Base-by-base conservation (phyloP, 1,140 invertebrate species). In the Tetramorium parvispinum region DNA sequence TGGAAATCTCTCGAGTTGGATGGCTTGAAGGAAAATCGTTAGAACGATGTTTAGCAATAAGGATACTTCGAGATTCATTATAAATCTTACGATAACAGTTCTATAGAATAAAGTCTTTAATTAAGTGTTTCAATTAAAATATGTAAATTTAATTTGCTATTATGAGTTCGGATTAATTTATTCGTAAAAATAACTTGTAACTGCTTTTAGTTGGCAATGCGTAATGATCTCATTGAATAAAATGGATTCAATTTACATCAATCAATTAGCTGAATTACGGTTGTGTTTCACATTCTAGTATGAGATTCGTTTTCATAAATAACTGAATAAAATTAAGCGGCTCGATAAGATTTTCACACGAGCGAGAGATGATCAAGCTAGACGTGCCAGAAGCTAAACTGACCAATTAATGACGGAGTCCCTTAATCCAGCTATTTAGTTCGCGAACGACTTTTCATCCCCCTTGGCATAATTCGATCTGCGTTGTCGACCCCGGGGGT, bases 361-460 rank as follows among this genome's bases (percentile, higher is more conserved):
- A 49, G 49, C 40, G 27, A 86, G 49, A 51, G 43, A 89, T 13
- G 66, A 57, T 78, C 61, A 49, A 32, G 32, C 32, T 32, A 32
- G 32, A 81, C 73, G 66, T 43, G 83, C 24, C 40, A 27, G 32
- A 73, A 66, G 40, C 37, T 18, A 76, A 85, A 87, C 85, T 88
- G 89, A 78, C 83, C 91, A 91, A 92, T 92, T 92, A 91, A 91
- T 91, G 88, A 71, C 85, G 32, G 24, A 78, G 91, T 92, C 93
- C 89, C 90, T 92, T 94, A 92, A 94, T 93, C 93, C 87, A 78
- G 88, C 88, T 87, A 93, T 93, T 94, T 92, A 92, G 92, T 91
- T 92, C 89, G 92, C 90, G 91, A 94, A 94, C 88, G 93, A 94
- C 93, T 94, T 94, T 92, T 92, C 91, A 86, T 92, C 88, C 87